Evolutionary conservation across 2,888 invertebrate species (phyloP).

Genomic region (Heliconius hortense): DNA sequence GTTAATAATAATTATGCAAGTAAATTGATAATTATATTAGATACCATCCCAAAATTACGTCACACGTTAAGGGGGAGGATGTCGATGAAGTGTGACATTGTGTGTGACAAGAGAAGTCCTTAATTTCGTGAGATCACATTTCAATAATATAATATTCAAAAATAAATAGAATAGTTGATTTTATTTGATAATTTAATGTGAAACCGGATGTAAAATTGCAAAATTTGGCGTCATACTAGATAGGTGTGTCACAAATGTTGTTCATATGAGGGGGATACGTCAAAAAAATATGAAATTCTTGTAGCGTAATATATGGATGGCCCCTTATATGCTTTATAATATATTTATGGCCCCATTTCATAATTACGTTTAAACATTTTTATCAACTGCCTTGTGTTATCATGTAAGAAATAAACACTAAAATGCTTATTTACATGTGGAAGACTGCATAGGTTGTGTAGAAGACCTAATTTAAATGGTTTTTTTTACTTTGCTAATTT

Average conservation of each 20-base stretch:
- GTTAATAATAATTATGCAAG: not conserved
- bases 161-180: not conserved
- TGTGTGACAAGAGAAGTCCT: no score
- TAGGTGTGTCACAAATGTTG: no score
- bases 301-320: not conserved
- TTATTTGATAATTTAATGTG: not conserved
- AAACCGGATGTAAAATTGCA: no score
- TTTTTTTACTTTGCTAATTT: constrained; percentile 35
- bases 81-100: no score
- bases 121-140: no score
- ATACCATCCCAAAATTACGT: not conserved
- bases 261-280: not conserved
- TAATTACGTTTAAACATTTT: not conserved
- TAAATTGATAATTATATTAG: constrained; percentile 1
- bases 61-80: not conserved
- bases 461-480: constrained; percentile 21
- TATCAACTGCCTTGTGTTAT: constrained; percentile 9
- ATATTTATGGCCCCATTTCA: not conserved
- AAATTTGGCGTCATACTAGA: no score
- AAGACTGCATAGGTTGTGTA: constrained; percentile 44
- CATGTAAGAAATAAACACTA: constrained; percentile 6
- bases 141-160: no score
- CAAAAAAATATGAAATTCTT: not conserved
- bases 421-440: constrained; percentile 27
- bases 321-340: not conserved